Evolutionary conservation across 2,797 vertebrate genomes (phyloP), one percentile per base, ranked within the genome.

Genomic region (Parambassis ranga): DNA sequence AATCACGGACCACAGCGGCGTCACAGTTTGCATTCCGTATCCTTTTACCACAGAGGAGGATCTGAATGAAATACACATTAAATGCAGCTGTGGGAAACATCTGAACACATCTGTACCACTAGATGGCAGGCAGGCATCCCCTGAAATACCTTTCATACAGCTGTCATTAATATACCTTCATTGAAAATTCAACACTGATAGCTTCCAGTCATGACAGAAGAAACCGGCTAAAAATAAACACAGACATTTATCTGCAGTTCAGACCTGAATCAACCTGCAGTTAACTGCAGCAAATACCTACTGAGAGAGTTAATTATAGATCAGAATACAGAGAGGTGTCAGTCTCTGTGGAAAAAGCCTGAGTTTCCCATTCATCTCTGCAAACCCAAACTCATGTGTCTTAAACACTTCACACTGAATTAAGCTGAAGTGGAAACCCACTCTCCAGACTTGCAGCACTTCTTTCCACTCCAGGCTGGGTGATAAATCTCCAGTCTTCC

Each of bases 351-450:
- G 73, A 70, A 73, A 76, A 43, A 39, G 62, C 47, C 67, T 64
- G 75, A 48, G 5, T 72, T 74, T 65, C 56, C 44, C 79, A 84
- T 83, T 62, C 68, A 73, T 82, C 79, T 76, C 71, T 53, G 20
- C 50, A 53, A 70, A 67, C 46, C 41, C 60, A 49, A 65, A 56
- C 53, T 63, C 1, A 8, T 69, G 77, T 76, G 81, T 82, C 68
- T 72, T 55, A 72, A 77, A 82, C 75, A 69, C 84, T 87, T 86
- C 87, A 82, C 76, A 82, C 74, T 79, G 75, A 82, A 82, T 87
- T 86, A 84, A 55, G 75, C 33, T 81, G 74, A 71, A 80, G 78
- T 80, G 83, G 77, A 82, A 83, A 79, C 27, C 76, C 33, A 26
- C 84, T 74, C 60, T 75, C 55, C 46, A 75, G 67, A 71, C 79